phyloP scores from a whole-genome alignment of 2,797 vertebrate genomes.

The Tenualosa ilisha region DNA sequence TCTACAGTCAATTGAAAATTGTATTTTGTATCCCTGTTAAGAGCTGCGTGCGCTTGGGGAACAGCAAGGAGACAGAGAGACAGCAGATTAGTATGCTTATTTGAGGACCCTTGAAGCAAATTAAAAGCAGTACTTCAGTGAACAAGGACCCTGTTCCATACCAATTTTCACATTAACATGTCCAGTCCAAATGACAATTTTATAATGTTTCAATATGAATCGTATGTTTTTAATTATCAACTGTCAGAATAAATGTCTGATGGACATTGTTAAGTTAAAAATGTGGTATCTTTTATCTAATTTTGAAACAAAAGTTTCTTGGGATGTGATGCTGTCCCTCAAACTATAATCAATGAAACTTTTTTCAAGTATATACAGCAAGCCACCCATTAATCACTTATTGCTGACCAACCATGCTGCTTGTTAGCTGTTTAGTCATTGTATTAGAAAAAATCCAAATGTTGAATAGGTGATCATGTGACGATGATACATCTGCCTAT shows the following conservation, averaged over 20 bases:
- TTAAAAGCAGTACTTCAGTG: not conserved
- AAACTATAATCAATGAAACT: not conserved
- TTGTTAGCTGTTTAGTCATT: not conserved
- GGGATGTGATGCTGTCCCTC: not conserved
- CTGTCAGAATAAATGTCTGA: not conserved
- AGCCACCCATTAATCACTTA: not conserved
- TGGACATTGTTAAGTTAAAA: not conserved
- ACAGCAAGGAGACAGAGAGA: not conserved
- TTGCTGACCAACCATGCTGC: not conserved
- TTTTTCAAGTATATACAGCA: not conserved
- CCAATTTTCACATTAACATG: not conserved
- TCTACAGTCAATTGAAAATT: not conserved
- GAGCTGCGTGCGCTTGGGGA: not conserved
- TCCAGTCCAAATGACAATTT: not conserved
- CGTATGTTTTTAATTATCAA: not conserved
- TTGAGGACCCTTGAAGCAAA: not conserved
- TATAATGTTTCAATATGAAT: not conserved
- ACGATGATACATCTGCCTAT: not conserved
- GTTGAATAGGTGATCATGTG: not conserved
- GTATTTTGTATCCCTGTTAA: not conserved
- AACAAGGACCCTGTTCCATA: not conserved
- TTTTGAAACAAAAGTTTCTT: no score
- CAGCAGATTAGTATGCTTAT: not conserved
- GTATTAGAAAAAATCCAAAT: not conserved
- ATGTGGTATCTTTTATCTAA: not conserved